A percentile compares a stretch with the other conserved stretches of the same genome.
Conservation (phyloP, 2,113 vertebrate genomes). For the Microcebus jonahi region DNA sequence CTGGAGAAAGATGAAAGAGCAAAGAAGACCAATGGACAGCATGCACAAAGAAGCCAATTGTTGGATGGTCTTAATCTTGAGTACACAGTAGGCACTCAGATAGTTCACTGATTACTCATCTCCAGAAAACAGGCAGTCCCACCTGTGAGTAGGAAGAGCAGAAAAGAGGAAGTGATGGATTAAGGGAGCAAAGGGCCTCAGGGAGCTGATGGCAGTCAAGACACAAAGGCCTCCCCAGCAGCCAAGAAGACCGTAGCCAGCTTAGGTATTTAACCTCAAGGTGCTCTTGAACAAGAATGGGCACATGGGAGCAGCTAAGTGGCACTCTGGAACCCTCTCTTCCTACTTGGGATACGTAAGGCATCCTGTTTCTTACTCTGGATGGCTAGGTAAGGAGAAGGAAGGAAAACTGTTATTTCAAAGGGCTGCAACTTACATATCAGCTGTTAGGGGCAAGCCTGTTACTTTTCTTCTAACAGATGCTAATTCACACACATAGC, state of each 20-base stretch:
- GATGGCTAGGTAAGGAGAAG: neutral
- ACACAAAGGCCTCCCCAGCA: neutral
- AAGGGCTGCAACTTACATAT: neutral
- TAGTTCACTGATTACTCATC: neutral
- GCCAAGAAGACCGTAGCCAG: neutral
- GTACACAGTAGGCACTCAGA: neutral
- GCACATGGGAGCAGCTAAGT: neutral
- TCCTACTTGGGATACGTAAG: neutral
- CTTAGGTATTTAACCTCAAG: neutral
- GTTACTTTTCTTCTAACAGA: neutral
- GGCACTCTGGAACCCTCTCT: neutral
- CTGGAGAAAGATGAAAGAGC: neutral
- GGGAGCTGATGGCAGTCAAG: neutral
- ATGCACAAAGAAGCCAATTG: neutral
- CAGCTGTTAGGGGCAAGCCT: neutral
- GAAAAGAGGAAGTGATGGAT: neutral
- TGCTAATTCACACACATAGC: neutral
- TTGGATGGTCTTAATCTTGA: neutral
- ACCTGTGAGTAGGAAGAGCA: neutral
- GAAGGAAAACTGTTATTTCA: neutral
- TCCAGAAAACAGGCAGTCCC: slow-evolving; percentile 26
- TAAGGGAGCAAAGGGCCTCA: neutral
- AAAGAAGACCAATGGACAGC: neutral
- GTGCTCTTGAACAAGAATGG: neutral
- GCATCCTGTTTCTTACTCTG: neutral